These are phyloP conservation scores for Spea multiplicata DNA, from an alignment of 2,113 vertebrate genomes.

Conservation along the genomic window DNA sequence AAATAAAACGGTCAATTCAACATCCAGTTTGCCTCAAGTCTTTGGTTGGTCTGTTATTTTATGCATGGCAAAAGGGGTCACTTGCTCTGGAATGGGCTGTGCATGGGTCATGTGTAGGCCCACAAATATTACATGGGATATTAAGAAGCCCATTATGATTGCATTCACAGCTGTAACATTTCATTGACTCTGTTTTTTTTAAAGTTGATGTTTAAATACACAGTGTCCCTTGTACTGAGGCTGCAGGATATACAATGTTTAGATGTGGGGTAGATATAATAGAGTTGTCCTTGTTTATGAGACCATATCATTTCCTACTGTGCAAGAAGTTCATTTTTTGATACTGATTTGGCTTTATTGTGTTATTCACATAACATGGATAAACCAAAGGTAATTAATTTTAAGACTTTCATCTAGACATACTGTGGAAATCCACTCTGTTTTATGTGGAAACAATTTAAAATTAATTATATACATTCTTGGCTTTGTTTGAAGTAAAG, in stretches of 20 bases:
- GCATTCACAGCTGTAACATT: background rate
- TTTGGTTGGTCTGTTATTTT: too few species aligned
- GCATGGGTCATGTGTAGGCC: too few species aligned
- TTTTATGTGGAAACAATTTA: background rate
- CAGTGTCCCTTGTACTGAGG: background rate
- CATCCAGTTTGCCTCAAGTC: too few species aligned
- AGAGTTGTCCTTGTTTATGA: background rate
- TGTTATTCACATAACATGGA: background rate
- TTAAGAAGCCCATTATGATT: too few species aligned
- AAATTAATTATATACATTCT: background rate
- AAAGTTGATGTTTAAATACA: background rate
- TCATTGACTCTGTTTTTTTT: background rate
- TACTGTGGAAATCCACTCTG: background rate
- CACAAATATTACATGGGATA: too few species aligned
- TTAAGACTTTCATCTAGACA: background rate
- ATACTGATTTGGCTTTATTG: background rate
- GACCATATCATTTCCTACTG: background rate
- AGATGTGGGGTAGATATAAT: background rate
- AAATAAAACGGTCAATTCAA: too few species aligned
- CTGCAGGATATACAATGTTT: background rate
- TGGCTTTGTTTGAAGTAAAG: constrained; percentile 1
- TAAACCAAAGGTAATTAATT: background rate
- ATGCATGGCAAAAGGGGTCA: too few species aligned
- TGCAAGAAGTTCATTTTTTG: background rate
- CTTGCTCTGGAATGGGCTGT: too few species aligned